Evolutionary conservation across 2,888 invertebrate species (phyloP), one percentile per base, ranked within the genome.

Genomic region (Mongoloraphidia duomilia): DNA sequence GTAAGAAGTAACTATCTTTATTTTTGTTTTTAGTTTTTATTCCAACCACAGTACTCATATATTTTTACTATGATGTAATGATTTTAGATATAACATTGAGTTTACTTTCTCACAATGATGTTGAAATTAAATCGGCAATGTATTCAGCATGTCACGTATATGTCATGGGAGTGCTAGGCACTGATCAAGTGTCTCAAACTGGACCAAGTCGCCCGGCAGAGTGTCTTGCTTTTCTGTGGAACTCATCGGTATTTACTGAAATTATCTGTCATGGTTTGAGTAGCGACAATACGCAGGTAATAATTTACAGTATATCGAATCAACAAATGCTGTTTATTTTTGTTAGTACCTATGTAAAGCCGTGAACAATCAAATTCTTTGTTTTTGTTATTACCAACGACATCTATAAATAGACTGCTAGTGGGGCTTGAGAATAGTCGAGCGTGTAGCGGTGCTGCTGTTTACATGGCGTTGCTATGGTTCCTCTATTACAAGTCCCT

Each of bases 251-350:
- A 45, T 59, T 84, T 46, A 75, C 71, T 2, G 82, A 83, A 67
- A 77, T 83, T 36, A 73, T 78, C 52, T 74, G 75, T 55, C 76
- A 79, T 60, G 83, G 82, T 41, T 58, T 78, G 10, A 70, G 68
- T 9, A 72, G 71, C 52, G 60, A 64, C 35, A 65, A 69, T 53
- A 56, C 58, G 37, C 61, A 65, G 60, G 71, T 72, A 61, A 53
- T 49, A 41, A 46, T n/a, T n/a, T n/a, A n/a, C n/a, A n/a, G n/a
- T n/a, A n/a, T n/a, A n/a, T n/a, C 44, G 43, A 38, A 47, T 14
- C 9, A 40, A 13, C 45, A 47, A n/a, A 4, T 10, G 33, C 44
- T 35, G 9, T 14, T 44, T 11, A 38, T 38, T 8, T 12, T 5
- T 12, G 8, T 38, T 12, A 38, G 1, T 12, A 3, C 2, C 3